Evolutionary conservation across 1,140 invertebrate species (phyloP).

Genomic region (Nasonia vitripennis): DNA sequence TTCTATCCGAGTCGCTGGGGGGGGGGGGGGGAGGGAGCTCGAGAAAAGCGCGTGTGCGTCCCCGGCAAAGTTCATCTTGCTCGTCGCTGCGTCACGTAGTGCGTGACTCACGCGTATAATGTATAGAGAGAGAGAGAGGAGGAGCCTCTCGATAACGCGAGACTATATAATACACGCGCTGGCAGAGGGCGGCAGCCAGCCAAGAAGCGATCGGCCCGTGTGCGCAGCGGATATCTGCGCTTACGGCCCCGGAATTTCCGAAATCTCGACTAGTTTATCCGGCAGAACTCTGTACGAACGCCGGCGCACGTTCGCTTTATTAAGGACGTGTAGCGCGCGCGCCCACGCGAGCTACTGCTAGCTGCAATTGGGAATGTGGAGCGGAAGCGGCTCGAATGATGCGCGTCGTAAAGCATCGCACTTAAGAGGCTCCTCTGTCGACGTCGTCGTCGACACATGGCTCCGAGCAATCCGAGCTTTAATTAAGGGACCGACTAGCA

Average conservation of each 20-base stretch:
- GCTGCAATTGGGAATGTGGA: conserved; percentile 31
- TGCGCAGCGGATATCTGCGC: not conserved
- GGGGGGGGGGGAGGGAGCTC: too few species aligned
- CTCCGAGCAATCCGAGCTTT: not conserved
- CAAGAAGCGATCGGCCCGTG: not conserved
- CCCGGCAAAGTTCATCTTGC: not conserved
- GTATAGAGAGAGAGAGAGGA: not conserved
- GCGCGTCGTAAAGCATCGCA: not conserved
- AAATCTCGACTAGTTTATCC: conserved; percentile 16
- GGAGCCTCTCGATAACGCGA: conserved; percentile 3
- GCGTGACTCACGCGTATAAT: conserved; percentile 23
- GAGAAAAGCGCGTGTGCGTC: too few species aligned
- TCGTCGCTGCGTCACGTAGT: not conserved
- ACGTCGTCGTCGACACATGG: not conserved
- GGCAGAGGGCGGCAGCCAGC: not conserved
- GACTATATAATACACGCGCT: not conserved
- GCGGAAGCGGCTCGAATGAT: conserved; percentile 9
- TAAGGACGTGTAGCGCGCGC: not conserved
- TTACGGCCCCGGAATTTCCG: conserved; percentile 27
- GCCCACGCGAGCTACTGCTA: too few species aligned
- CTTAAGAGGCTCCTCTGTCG: not conserved
- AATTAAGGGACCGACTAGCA: not conserved
- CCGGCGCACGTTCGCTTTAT: conserved; percentile 19
- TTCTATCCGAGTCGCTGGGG: too few species aligned
- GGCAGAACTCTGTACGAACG: too few species aligned